phyloP scores from a whole-genome alignment of 2,888 invertebrate species.

The Machimus atricapillus region DNA sequence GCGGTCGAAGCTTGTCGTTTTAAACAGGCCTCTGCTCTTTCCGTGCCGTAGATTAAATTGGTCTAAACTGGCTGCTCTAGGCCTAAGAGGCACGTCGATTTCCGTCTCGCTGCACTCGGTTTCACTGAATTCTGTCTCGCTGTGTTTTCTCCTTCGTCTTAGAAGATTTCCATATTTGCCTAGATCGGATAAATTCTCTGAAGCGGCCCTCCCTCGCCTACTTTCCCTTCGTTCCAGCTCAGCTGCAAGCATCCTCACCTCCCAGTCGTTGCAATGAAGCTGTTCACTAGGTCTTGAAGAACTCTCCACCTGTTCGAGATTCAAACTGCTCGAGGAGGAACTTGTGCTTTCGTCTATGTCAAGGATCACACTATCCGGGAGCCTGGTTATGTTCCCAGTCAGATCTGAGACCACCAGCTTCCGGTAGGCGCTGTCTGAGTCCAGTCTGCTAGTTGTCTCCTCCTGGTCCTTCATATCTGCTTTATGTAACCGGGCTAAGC shows the following conservation, averaged over 20 bases:
- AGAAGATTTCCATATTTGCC: slow-evolving; percentile 48
- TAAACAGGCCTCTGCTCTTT: slow-evolving; percentile 54
- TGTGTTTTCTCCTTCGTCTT: slow-evolving; percentile 50
- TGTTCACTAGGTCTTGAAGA: slow-evolving; percentile 37
- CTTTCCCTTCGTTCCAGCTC: slow-evolving; percentile 71
- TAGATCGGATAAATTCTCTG: slow-evolving; percentile 50
- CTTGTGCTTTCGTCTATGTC: slow-evolving; percentile 59
- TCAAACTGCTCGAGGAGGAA: slow-evolving; percentile 56
- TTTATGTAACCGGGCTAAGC: not conserved
- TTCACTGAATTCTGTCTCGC: slow-evolving; percentile 55
- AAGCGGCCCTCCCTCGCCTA: slow-evolving; percentile 55
- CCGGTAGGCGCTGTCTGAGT: not conserved
- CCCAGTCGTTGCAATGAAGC: slow-evolving; percentile 71
- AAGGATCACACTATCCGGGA: slow-evolving; percentile 60
- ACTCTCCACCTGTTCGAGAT: slow-evolving; percentile 51
- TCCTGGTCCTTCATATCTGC: not conserved
- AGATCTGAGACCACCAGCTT: slow-evolving; percentile 53
- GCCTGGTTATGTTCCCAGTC: slow-evolving; percentile 62
- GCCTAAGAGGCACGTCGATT: slow-evolving; percentile 52
- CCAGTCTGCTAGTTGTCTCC: not conserved
- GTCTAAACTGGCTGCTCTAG: slow-evolving; percentile 60
- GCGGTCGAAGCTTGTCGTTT: slow-evolving; percentile 62
- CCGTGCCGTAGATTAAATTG: slow-evolving; percentile 59
- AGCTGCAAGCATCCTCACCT: slow-evolving; percentile 79
- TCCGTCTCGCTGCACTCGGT: slow-evolving; percentile 60